phyloP scores from a whole-genome alignment of 2,797 vertebrate genomes.

The Coilia nasus region DNA sequence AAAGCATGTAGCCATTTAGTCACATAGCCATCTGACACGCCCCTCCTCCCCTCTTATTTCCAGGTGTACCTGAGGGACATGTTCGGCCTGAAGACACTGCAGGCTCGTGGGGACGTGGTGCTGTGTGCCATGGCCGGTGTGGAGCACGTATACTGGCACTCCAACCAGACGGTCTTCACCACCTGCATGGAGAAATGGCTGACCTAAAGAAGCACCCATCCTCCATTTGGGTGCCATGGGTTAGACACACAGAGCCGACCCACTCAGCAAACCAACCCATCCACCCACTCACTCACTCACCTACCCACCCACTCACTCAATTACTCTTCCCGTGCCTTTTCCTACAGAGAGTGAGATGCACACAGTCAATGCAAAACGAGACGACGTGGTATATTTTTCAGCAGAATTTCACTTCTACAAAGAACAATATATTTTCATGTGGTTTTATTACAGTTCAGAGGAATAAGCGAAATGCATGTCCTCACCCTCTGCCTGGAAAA shows the following conservation, averaged over 20 bases:
- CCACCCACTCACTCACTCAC: constrained; percentile 19
- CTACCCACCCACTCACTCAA: not conserved
- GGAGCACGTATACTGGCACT: constrained; percentile 85
- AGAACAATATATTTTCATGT: constrained; percentile 33
- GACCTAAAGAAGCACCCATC: constrained; percentile 64
- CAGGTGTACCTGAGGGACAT: constrained; percentile 83
- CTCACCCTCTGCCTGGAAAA: constrained; percentile 23
- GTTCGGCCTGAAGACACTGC: constrained; percentile 87
- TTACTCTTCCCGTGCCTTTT: not conserved
- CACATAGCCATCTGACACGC: not conserved
- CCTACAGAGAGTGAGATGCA: constrained; percentile 3
- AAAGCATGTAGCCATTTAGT: not conserved
- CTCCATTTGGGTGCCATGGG: not conserved
- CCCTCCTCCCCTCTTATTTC: not conserved
- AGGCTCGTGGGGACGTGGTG: constrained; percentile 79
- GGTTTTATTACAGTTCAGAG: not conserved
- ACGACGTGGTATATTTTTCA: not conserved
- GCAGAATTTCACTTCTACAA: constrained; percentile 21
- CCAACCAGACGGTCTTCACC: constrained; percentile 84
- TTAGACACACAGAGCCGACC: not conserved
- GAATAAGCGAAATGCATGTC: not conserved
- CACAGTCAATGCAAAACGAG: not conserved
- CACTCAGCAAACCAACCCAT: not conserved
- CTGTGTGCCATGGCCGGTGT: constrained; percentile 79
- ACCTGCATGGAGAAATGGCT: constrained; percentile 87